These are phyloP conservation scores for Aphidoletes aphidimyza DNA, from an alignment of 2,888 invertebrate genomes.

Conservation along the genomic window DNA sequence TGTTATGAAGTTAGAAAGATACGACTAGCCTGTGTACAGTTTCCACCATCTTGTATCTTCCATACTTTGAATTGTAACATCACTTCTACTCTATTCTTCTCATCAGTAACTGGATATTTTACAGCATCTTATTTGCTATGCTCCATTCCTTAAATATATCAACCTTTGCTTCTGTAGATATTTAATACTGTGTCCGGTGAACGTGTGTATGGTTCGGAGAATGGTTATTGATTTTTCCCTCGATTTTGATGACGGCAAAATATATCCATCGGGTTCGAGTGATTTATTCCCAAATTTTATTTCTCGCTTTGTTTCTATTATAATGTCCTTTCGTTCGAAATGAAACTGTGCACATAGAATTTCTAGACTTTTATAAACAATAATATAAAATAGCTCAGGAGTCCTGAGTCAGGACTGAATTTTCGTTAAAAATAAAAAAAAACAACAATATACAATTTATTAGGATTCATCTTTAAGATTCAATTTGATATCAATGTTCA, in stretches of 20 bases:
- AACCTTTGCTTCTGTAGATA: not conserved
- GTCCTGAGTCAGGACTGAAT: too few relatives aligned
- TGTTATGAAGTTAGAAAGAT: not conserved
- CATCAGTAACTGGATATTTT: slow-evolving; percentile 46
- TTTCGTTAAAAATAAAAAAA: too few relatives aligned
- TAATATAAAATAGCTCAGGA: too few relatives aligned
- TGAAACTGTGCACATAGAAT: not conserved
- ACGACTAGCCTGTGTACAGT: slow-evolving; percentile 27
- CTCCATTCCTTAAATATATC: not conserved
- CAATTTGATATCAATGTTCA: too few relatives aligned
- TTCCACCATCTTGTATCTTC: slow-evolving; percentile 3
- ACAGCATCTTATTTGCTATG: slow-evolving; percentile 50
- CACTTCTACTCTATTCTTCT: slow-evolving; percentile 43
- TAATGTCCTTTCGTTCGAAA: too few relatives aligned
- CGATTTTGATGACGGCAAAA: slow-evolving; percentile 47
- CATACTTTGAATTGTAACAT: slow-evolving; percentile 34
- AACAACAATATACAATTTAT: too few relatives aligned
- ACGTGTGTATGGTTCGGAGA: slow-evolving; percentile 1
- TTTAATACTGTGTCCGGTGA: slow-evolving; percentile 5
- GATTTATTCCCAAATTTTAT: slow-evolving; percentile 14
- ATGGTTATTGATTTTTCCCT: slow-evolving; percentile 49
- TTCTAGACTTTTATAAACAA: too few relatives aligned
- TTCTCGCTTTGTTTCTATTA: too few relatives aligned
- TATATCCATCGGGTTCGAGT: not conserved
- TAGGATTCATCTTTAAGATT: too few relatives aligned